phyloP scores from a whole-genome alignment of 2,797 vertebrate species.

The Otolemur crassicaudatus region DNA sequence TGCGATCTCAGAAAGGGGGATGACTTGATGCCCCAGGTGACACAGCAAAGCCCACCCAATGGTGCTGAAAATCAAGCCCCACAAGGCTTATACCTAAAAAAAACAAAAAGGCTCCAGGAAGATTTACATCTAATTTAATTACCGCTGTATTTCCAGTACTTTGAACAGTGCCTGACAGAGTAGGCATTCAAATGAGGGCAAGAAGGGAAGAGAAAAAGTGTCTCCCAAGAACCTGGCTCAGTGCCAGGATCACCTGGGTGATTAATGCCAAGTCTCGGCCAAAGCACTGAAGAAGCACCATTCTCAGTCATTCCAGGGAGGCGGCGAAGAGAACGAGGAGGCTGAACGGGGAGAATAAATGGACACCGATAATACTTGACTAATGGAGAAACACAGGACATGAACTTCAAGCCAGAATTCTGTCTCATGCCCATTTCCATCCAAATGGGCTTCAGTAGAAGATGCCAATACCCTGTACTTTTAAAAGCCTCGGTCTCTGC shows the following conservation, averaged over 20 bases:
- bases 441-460: neutral
- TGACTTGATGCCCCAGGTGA: neutral
- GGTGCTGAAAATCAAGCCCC: neutral
- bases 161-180: neutral
- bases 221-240: neutral
- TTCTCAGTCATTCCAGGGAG: constrained; percentile 36
- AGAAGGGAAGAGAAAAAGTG: accelerated
- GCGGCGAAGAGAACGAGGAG: neutral
- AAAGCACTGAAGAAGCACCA: constrained; percentile 3
- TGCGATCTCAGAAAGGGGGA: neutral
- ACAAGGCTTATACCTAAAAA: too few relatives aligned
- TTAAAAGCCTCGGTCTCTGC: neutral
- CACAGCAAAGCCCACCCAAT: neutral
- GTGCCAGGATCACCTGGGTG: neutral
- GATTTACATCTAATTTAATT: neutral
- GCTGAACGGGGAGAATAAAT: neutral
- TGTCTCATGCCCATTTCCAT: neutral
- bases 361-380: neutral
- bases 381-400: neutral
- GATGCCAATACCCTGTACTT: neutral
- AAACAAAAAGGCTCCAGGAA: accelerated
- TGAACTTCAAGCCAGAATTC: neutral
- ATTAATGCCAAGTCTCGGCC: neutral
- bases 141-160: neutral
- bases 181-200: neutral